These are phyloP conservation scores for Archaeoteleia sp. DNA, from an alignment of 2,888 invertebrate species.

Conservation along the genomic window DNA sequence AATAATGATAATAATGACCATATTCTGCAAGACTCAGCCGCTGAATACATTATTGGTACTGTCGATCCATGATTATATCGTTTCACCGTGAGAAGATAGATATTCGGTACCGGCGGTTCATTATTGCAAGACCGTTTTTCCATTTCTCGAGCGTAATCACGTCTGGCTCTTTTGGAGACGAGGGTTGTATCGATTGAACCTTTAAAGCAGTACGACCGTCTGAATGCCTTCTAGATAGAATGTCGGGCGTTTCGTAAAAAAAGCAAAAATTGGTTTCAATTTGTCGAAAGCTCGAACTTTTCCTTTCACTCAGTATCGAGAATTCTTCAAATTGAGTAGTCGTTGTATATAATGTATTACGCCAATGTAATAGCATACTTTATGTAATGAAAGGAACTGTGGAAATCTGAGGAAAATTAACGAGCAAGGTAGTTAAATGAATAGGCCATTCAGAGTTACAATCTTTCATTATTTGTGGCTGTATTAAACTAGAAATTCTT, in stretches of 20 bases:
- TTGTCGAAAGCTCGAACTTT: slow-evolving; percentile 13
- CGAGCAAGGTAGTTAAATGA: slow-evolving; percentile 8
- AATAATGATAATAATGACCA: slow-evolving; percentile 8
- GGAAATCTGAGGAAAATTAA: slow-evolving; percentile 7
- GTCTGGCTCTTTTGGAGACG: slow-evolving; percentile 38
- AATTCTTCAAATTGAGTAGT: slow-evolving; percentile 9
- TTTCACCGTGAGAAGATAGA: slow-evolving; percentile 38
- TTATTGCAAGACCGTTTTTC: slow-evolving; percentile 50
- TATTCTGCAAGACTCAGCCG: slow-evolving; percentile 6
- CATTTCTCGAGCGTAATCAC: slow-evolving; percentile 45
- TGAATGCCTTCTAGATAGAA: slow-evolving; percentile 23
- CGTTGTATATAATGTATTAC: slow-evolving; percentile 7
- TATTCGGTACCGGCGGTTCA: slow-evolving; percentile 44
- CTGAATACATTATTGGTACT: slow-evolving; percentile 31
- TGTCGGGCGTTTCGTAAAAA: slow-evolving; percentile 20
- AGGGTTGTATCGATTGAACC: slow-evolving; percentile 46
- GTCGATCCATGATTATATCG: slow-evolving; percentile 48
- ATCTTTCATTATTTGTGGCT: neutral
- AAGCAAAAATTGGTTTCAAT: slow-evolving; percentile 18
- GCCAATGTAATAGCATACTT: slow-evolving; percentile 2
- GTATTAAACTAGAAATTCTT: neutral
- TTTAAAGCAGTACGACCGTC: slow-evolving; percentile 32
- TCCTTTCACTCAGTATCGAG: neutral
- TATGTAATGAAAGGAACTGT: neutral
- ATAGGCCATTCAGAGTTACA: slow-evolving; percentile 1